A percentile compares a stretch with the other conserved stretches of the same genome.
Conservation (phyloP, 2,797 vertebrate genomes). For the Lemur catta region DNA sequence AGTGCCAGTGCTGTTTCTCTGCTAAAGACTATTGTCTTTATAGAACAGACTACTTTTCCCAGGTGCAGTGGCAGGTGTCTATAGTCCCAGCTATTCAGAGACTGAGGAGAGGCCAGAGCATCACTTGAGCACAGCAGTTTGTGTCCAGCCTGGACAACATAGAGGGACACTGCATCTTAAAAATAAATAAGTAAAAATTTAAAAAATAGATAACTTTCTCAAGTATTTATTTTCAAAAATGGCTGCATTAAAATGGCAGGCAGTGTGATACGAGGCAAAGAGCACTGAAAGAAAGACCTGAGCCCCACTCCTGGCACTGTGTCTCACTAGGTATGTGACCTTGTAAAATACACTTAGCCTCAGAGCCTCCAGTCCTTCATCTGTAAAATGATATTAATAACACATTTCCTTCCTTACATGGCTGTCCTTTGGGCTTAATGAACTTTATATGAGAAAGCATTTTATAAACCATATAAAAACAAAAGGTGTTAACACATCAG, state of each 20-base stretch:
- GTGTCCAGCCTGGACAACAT: background rate
- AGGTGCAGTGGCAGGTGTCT: background rate
- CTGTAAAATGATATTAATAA: background rate
- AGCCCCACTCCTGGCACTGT: background rate
- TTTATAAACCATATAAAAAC: conserved; percentile 14
- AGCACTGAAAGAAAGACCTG: background rate
- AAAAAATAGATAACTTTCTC: background rate
- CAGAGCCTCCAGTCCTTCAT: background rate
- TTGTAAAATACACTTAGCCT: background rate
- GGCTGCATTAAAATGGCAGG: background rate
- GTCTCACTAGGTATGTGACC: background rate
- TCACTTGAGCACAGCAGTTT: background rate
- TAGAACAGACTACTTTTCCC: background rate
- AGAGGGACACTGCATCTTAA: background rate
- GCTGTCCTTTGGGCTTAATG: background rate
- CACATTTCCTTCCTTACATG: background rate
- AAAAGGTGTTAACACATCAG: background rate
- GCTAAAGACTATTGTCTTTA: background rate
- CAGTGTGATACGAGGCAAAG: background rate
- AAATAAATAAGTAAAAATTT: background rate
- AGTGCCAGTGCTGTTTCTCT: background rate
- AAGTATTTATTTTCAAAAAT: conserved; percentile 17
- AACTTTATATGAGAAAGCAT: background rate
- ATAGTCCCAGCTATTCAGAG: background rate
- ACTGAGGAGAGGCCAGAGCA: background rate